A percentile compares a stretch with the other conserved stretches of the same genome.
Evolutionary conservation across 2,888 invertebrate species (phyloP).

Genomic region (Drosophila affinis): DNA sequence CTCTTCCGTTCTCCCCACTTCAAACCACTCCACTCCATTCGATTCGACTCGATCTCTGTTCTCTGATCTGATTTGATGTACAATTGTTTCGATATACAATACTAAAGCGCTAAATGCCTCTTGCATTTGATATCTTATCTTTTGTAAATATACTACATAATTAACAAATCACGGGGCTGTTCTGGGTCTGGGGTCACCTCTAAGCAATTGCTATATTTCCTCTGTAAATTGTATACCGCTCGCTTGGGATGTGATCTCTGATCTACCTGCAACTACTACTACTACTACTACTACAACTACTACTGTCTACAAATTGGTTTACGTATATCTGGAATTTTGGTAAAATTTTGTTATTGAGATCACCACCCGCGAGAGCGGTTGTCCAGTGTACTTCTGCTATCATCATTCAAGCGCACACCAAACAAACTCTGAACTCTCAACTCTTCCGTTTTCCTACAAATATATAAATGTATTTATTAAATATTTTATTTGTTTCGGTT

Average conservation of each 20-base stretch:
- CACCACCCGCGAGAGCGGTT: conserved; percentile 50
- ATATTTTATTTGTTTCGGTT: conserved; percentile 36
- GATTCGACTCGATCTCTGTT: conserved; percentile 27
- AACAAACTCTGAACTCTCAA: conserved; percentile 15
- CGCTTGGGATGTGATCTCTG: conserved; percentile 61
- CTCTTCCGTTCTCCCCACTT: conserved; percentile 36
- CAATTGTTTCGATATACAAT: conserved; percentile 23
- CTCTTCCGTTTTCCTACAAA: conserved; percentile 35
- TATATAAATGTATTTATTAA: conserved; percentile 32
- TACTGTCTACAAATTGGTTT: background rate
- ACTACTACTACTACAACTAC: background rate
- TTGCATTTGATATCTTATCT: conserved; percentile 54
- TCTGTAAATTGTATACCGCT: conserved; percentile 31
- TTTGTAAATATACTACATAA: conserved; percentile 62
- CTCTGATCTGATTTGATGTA: conserved; percentile 35
- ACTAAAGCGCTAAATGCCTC: conserved; percentile 46
- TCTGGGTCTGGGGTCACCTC: conserved; percentile 5
- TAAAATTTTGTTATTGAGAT: conserved; percentile 20
- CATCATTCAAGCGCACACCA: conserved; percentile 56
- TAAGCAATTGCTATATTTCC: conserved; percentile 39
- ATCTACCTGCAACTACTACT: background rate
- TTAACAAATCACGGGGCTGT: conserved; percentile 23
- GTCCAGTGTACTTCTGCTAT: conserved; percentile 22
- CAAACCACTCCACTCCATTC: too few species aligned
- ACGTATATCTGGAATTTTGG: background rate